phyloP scores from a whole-genome alignment of 1,140 invertebrate species.

The Drosophila asahinai region DNA sequence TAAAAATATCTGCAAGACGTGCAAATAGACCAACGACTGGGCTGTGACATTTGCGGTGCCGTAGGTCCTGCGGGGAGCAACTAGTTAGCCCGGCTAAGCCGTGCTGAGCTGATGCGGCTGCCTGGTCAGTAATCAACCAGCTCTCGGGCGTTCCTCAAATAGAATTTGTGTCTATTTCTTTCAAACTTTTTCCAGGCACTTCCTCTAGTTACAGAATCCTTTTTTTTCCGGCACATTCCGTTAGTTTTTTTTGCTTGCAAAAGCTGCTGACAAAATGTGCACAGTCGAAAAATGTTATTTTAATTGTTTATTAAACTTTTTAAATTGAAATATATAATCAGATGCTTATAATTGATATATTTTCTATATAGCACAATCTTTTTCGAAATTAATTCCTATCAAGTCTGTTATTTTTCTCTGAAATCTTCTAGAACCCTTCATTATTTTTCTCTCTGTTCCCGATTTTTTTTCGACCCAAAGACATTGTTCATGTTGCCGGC shows the following conservation, averaged over 20 bases:
- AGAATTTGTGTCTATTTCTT: constrained; percentile 15
- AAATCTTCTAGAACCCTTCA: too few relatives aligned
- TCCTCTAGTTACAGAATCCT: not conserved
- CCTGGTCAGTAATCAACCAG: constrained; percentile 32
- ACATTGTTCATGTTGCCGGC: constrained; percentile 37
- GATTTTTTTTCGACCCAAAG: constrained; percentile 17
- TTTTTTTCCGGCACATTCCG: not conserved
- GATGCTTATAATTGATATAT: too few relatives aligned
- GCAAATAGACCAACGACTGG: constrained; percentile 56
- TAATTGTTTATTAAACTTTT: too few relatives aligned
- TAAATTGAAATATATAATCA: too few relatives aligned
- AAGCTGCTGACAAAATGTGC: constrained; percentile 2
- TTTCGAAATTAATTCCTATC: not conserved
- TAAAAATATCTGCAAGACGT: constrained; percentile 74
- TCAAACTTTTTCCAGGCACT: constrained; percentile 2
- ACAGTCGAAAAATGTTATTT: not conserved
- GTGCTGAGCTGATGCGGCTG: constrained; percentile 21
- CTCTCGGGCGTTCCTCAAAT: constrained; percentile 6
- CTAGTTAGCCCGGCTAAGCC: constrained; percentile 21
- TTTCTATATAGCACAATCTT: too few relatives aligned
- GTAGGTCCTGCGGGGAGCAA: not conserved
- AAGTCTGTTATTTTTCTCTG: not conserved
- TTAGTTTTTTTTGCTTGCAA: not conserved
- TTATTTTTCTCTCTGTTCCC: constrained; percentile 14
- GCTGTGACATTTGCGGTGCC: constrained; percentile 59